Evolutionary conservation across 2,888 invertebrate genomes (phyloP).

Genomic region (Cyclophora punctaria): DNA sequence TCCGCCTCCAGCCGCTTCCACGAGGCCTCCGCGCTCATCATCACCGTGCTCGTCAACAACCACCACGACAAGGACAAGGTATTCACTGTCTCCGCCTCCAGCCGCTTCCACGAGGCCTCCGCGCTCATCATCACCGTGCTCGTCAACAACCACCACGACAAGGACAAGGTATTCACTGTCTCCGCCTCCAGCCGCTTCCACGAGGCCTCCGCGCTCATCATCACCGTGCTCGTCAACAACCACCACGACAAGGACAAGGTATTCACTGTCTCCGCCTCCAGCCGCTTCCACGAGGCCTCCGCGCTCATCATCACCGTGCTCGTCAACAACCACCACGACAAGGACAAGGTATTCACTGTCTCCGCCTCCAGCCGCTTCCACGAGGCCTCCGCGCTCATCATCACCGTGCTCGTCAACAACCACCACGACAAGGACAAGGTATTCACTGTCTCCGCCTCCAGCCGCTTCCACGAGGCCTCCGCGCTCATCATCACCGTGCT

Average conservation of each 20-base stretch:
- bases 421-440: slow-evolving; percentile 82
- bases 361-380: slow-evolving; percentile 79
- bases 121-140: slow-evolving; percentile 93
- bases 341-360: slow-evolving; percentile 76
- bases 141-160: slow-evolving; percentile 91
- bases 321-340: slow-evolving; percentile 91
- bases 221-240: slow-evolving; percentile 94
- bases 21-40: slow-evolving; percentile 88
- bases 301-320: slow-evolving; percentile 93
- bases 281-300: slow-evolving; percentile 84
- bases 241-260: slow-evolving; percentile 82
- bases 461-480: slow-evolving; percentile 84
- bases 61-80: slow-evolving; percentile 82
- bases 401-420: slow-evolving; percentile 94
- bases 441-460: too few species aligned
- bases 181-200: slow-evolving; percentile 79
- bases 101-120: slow-evolving; percentile 84
- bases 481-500: slow-evolving; percentile 93
- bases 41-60: slow-evolving; percentile 94
- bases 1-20: slow-evolving; percentile 79
- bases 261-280: too few species aligned
- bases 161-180: slow-evolving; percentile 76
- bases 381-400: slow-evolving; percentile 88
- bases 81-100: too few species aligned
- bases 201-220: slow-evolving; percentile 88